phyloP scores from a whole-genome alignment of 2,888 invertebrate species.

The Digitonthophagus gazella region DNA sequence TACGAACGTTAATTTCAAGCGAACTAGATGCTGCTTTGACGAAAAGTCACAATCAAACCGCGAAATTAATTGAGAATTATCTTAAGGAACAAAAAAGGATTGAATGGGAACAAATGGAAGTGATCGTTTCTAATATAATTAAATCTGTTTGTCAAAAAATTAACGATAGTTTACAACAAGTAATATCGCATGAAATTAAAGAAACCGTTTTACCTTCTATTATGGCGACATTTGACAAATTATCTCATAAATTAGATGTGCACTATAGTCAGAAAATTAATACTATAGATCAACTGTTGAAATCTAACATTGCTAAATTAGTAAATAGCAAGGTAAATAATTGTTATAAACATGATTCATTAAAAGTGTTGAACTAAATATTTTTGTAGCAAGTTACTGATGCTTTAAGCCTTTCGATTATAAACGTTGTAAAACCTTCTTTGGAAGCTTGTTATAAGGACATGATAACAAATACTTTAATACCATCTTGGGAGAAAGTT shows the following conservation, averaged over 20 bases:
- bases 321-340: constrained; percentile 71
- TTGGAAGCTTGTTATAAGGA: constrained; percentile 77
- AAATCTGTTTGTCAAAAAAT: constrained; percentile 56
- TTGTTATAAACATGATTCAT: not conserved
- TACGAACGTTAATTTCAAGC: constrained; percentile 41
- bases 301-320: constrained; percentile 77
- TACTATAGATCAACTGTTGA: constrained; percentile 70
- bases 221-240: constrained; percentile 67
- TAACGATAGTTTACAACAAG: constrained; percentile 56
- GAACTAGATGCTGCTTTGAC: constrained; percentile 47
- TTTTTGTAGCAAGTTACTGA: constrained; percentile 68
- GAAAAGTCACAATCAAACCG: constrained; percentile 46
- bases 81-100: constrained; percentile 49
- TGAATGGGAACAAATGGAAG: constrained; percentile 55
- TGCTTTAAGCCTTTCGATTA: constrained; percentile 66
- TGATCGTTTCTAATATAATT: constrained; percentile 55
- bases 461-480: constrained; percentile 69
- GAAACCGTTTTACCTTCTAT: constrained; percentile 58
- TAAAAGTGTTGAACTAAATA: constrained; percentile 1
- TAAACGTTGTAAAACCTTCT: constrained; percentile 68
- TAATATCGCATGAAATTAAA: constrained; percentile 59
- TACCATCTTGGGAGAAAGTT: constrained; percentile 86
- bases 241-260: constrained; percentile 70
- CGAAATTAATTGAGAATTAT: constrained; percentile 47
- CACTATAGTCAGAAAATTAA: constrained; percentile 72